Percentiles rank a stretch among this genome's conserved stretches.
Conservation (phyloP, 1,140 invertebrate genomes). For the Ericerus pela region DNA sequence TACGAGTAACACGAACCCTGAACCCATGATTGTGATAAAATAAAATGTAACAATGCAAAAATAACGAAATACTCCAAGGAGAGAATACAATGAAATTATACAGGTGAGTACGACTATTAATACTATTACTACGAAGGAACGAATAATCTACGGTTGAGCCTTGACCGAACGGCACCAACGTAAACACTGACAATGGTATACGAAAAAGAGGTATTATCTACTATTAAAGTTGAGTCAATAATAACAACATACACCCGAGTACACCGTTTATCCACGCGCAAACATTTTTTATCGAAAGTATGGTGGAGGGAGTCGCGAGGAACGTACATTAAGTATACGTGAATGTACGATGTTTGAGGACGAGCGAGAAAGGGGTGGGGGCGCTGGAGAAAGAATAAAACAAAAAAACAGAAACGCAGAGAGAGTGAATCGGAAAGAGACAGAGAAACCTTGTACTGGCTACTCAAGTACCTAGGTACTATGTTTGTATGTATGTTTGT, state of each 20-base stretch:
- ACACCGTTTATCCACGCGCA: slow-evolving; percentile 6
- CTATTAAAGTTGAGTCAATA: slow-evolving; percentile 5
- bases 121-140: no score
- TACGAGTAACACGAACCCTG: slow-evolving; percentile 1
- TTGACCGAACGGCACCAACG: slow-evolving; percentile 9
- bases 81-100: no score
- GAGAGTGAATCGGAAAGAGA: no score
- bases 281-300: slow-evolving; percentile 8
- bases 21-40: background rate
- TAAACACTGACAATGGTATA: slow-evolving; percentile 3
- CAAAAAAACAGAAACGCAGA: no score
- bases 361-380: background rate
- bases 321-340: slow-evolving; percentile 1
- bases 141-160: background rate
- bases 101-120: no score
- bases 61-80: no score
- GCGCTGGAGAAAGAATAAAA: no score
- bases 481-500: no score
- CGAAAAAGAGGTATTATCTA: slow-evolving; percentile 2
- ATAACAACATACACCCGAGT: background rate
- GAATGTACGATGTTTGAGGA: background rate
- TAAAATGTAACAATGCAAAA: background rate
- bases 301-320: no score
- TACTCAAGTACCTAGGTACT: no score
- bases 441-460: no score